These are phyloP conservation scores for Cepphus grylle DNA, from an alignment of 2,113 vertebrate genomes.

Conservation along the genomic window DNA sequence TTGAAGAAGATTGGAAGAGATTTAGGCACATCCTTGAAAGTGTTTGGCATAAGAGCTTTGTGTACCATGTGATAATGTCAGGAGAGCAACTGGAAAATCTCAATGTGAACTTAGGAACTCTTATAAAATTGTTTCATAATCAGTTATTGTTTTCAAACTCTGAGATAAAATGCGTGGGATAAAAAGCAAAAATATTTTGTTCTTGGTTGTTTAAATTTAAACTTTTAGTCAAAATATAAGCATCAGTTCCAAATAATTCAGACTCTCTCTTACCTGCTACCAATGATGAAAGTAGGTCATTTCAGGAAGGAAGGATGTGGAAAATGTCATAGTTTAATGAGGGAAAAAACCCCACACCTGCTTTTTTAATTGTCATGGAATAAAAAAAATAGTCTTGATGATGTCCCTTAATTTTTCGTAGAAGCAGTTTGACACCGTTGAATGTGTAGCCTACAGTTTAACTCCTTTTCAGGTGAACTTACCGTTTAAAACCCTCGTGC, in stretches of 20 bases:
- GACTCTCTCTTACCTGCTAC: background rate
- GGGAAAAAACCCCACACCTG: background rate
- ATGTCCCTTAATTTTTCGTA: background rate
- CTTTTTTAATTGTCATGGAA: background rate
- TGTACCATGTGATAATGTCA: background rate
- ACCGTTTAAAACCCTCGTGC: accelerated
- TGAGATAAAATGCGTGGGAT: background rate
- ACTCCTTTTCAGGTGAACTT: background rate
- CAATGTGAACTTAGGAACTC: background rate
- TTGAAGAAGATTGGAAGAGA: background rate
- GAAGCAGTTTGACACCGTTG: background rate
- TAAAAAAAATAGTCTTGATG: background rate
- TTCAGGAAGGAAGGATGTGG: background rate
- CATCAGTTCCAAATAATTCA: background rate
- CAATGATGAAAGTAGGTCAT: background rate
- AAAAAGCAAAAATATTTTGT: background rate
- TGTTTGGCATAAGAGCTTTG: background rate
- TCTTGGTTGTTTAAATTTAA: background rate
- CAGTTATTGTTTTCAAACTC: background rate
- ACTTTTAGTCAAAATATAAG: background rate
- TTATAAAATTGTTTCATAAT: background rate
- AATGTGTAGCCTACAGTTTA: background rate
- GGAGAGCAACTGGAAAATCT: background rate
- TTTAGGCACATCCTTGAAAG: background rate
- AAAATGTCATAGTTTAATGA: background rate